These are phyloP conservation scores for Calephelis nemesis DNA, from an alignment of 1,140 invertebrate species.

Conservation along the genomic window DNA sequence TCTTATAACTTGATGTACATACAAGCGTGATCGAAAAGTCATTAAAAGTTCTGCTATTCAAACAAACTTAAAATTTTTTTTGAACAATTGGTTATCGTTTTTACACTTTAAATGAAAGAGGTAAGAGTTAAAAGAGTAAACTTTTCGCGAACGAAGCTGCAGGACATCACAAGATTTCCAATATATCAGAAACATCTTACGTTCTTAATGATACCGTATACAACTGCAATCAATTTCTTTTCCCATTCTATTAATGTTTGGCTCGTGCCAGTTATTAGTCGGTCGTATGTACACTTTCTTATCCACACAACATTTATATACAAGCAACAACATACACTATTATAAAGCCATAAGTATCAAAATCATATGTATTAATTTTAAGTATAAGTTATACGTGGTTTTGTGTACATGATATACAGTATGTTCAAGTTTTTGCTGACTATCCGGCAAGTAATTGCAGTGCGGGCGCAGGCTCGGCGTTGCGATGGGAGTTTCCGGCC, in stretches of 20 bases:
- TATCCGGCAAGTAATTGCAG: slow-evolving; percentile 63
- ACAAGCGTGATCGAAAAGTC: no score
- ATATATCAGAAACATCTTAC: slow-evolving; percentile 27
- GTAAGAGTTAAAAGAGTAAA: no score
- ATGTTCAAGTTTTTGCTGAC: slow-evolving; percentile 57
- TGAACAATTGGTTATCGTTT: no score
- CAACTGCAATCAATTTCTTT: slow-evolving; percentile 46
- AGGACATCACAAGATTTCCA: background rate
- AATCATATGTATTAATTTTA: slow-evolving; percentile 23
- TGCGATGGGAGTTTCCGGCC: slow-evolving; percentile 56
- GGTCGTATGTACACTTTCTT: slow-evolving; percentile 42
- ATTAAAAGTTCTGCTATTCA: no score
- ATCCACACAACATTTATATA: slow-evolving; percentile 42
- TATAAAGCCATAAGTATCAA: background rate
- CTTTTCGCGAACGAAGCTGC: no score
- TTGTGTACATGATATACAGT: slow-evolving; percentile 36
- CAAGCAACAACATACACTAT: slow-evolving; percentile 21
- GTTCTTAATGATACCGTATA: slow-evolving; percentile 36
- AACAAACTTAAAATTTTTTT: no score
- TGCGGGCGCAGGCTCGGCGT: slow-evolving; percentile 39
- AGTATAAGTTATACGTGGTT: slow-evolving; percentile 18
- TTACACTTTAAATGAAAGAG: no score
- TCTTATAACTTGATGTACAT: no score
- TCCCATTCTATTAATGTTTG: slow-evolving; percentile 51
- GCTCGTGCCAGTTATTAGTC: slow-evolving; percentile 56